Evolutionary conservation across 2,797 vertebrate species (phyloP).

Genomic region (Pangasius mekongensis): DNA sequence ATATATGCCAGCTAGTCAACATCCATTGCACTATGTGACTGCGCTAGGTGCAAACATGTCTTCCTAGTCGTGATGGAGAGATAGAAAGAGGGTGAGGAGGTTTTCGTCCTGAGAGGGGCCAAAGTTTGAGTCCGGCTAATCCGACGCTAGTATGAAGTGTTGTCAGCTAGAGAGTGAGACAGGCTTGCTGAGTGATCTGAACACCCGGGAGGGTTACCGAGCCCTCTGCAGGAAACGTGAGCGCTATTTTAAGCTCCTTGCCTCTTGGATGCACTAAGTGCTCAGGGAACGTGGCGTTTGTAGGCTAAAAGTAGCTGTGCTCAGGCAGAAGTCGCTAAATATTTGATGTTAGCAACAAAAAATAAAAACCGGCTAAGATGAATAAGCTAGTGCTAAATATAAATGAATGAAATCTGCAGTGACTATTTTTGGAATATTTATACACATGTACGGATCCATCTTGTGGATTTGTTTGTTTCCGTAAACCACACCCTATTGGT

Average conservation of each 20-base stretch:
- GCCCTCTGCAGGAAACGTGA: constrained; percentile 45
- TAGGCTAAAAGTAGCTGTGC: constrained; percentile 49
- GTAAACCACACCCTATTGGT: not conserved
- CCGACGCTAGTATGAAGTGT: constrained; percentile 36
- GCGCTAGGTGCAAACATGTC: not conserved
- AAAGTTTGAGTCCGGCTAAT: constrained; percentile 33
- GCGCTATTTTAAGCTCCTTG: constrained; percentile 52
- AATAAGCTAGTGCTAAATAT: not conserved
- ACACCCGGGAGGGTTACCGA: constrained; percentile 34
- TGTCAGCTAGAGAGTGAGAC: constrained; percentile 25
- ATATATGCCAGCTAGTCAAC: not conserved
- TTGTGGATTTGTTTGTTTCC: not conserved
- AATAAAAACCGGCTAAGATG: not conserved
- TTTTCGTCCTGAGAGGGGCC: not conserved
- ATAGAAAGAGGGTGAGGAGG: not conserved
- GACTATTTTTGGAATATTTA: not conserved
- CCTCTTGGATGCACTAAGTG: constrained; percentile 33
- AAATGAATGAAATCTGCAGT: not conserved
- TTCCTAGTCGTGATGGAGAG: not conserved
- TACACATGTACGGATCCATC: not conserved
- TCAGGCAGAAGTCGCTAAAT: constrained; percentile 40
- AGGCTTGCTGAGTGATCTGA: constrained; percentile 32
- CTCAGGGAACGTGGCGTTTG: constrained; percentile 36
- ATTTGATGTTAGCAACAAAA: constrained; percentile 47
- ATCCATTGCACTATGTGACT: not conserved